phyloP scores from a whole-genome alignment of 2,888 invertebrate genomes.

The Lysandra coridon region DNA sequence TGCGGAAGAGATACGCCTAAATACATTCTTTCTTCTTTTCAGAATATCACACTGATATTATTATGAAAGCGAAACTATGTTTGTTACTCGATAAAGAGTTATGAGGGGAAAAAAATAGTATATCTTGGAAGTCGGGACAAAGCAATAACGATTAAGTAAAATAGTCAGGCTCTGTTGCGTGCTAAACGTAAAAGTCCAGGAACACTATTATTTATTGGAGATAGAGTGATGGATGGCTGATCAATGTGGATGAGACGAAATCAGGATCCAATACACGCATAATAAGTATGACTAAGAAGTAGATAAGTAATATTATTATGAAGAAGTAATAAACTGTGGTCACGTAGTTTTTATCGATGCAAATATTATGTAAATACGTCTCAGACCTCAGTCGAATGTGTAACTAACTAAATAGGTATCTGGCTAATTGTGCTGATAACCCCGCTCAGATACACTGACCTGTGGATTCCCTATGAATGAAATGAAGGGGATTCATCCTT shows the following conservation, averaged over 20 bases:
- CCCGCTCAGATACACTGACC: background rate
- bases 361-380: background rate
- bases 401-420: background rate
- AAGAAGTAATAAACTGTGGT: background rate
- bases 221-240: too few relatives aligned
- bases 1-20: too few relatives aligned
- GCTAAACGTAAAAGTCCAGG: too few relatives aligned
- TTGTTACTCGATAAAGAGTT: too few relatives aligned
- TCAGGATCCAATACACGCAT: background rate
- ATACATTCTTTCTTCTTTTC: too few relatives aligned
- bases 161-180: too few relatives aligned
- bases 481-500: background rate
- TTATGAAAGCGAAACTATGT: too few relatives aligned
- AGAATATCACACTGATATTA: too few relatives aligned
- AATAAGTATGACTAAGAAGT: background rate
- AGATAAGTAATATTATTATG: background rate
- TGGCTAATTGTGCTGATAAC: background rate
- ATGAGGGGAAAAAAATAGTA: too few relatives aligned
- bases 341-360: constrained; percentile 6
- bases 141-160: too few relatives aligned
- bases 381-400: background rate
- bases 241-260: background rate
- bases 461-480: constrained; percentile 9
- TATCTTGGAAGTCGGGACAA: too few relatives aligned
- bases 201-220: too few relatives aligned